Conservation (phyloP, 35 echinoderm and acorn worm species). For the Chiridota heheva region DNA sequence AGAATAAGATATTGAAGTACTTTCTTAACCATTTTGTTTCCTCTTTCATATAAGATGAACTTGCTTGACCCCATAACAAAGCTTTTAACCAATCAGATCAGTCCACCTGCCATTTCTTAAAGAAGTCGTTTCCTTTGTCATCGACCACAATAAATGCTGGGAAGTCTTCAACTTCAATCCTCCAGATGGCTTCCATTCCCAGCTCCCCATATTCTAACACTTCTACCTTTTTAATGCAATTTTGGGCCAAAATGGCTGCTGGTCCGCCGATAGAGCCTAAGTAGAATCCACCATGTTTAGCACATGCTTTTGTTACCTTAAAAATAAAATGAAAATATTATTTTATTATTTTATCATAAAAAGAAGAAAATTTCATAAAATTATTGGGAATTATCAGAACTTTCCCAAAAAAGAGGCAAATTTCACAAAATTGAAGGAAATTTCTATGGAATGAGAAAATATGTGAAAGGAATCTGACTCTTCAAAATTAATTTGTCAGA, state of each 20-base stretch:
- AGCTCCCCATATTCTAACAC: conserved; percentile 91
- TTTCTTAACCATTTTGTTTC: background rate
- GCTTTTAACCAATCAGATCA: background rate
- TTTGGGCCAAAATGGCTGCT: conserved; percentile 93
- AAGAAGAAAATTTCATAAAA: too few relatives aligned
- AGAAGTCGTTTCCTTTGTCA: conserved; percentile 99
- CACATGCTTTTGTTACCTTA: conserved; percentile 92
- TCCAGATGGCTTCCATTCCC: conserved; percentile 97
- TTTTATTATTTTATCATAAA: too few relatives aligned
- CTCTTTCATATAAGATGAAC: background rate
- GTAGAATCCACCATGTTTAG: conserved; percentile 94
- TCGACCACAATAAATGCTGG: conserved; percentile 98
- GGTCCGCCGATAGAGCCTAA: conserved; percentile 92
- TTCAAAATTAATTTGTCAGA: too few relatives aligned
- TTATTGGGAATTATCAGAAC: too few relatives aligned
- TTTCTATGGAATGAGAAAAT: too few relatives aligned
- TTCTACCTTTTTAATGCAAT: conserved; percentile 97
- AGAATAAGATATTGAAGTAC: background rate
- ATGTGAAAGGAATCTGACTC: too few relatives aligned
- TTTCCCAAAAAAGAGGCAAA: too few relatives aligned
- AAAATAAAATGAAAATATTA: background rate
- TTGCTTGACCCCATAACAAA: background rate
- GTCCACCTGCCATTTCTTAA: conserved; percentile 96
- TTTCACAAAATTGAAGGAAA: too few relatives aligned
- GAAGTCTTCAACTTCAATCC: conserved; percentile 78